These are phyloP conservation scores for Halcyon leucocephala DNA, from an alignment of 2,797 vertebrate genomes.

Conservation along the genomic window DNA sequence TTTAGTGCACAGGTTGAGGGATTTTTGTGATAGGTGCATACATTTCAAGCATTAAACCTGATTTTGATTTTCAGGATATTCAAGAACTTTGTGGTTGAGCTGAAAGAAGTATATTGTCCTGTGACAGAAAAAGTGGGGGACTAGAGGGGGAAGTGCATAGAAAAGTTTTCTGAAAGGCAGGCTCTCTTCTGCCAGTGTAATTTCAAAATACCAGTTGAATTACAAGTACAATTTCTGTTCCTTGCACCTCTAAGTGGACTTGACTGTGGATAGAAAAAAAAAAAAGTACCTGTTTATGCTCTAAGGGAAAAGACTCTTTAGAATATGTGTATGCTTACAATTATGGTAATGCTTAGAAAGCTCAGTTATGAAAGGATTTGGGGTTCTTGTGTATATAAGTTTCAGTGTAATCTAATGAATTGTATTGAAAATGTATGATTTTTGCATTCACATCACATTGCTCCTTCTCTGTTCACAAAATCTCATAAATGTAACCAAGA, in stretches of 20 bases:
- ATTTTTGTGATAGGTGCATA: background rate
- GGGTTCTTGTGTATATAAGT: background rate
- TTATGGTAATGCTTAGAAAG: slow-evolving; percentile 24
- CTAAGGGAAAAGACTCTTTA: slow-evolving; percentile 38
- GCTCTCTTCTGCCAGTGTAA: slow-evolving; percentile 9
- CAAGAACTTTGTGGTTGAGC: background rate
- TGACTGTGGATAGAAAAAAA: slow-evolving; percentile 1
- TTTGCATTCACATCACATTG: slow-evolving; percentile 64
- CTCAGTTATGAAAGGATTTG: background rate
- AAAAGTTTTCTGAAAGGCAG: slow-evolving; percentile 46
- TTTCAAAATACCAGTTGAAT: slow-evolving; percentile 42
- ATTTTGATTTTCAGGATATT: slow-evolving; percentile 43
- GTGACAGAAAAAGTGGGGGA: background rate
- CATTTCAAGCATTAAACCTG: background rate
- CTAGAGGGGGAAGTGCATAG: background rate
- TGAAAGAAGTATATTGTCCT: slow-evolving; percentile 39
- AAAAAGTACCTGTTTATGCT: slow-evolving; percentile 34
- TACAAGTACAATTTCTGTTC: slow-evolving; percentile 53
- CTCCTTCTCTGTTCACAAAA: slow-evolving; percentile 55
- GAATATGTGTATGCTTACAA: slow-evolving; percentile 41
- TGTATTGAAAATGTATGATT: slow-evolving; percentile 67
- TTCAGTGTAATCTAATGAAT: slow-evolving; percentile 69
- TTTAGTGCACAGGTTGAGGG: background rate
- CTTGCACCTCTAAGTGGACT: slow-evolving; percentile 56
- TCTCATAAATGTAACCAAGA: slow-evolving; percentile 49